Percentiles rank a stretch among this genome's conserved stretches.
phyloP scores from a whole-genome alignment of 2,888 invertebrate species.

The Anaspis maculata region DNA sequence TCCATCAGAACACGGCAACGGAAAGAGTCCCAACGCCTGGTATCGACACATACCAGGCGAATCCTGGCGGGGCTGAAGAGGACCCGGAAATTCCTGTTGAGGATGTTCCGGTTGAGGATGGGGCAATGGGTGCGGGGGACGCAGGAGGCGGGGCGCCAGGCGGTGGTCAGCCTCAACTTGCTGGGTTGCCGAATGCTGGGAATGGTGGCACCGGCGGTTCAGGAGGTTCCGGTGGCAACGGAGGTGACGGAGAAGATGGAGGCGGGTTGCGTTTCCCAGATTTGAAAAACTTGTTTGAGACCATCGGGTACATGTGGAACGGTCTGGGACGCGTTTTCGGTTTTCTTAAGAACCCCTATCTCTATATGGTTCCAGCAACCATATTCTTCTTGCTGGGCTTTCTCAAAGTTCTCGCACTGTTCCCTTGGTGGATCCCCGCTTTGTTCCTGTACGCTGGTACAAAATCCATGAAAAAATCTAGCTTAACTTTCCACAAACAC shows the following conservation, averaged over 20 bases:
- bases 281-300: conserved; percentile 31
- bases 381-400: conserved; percentile 55
- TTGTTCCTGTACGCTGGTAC: conserved; percentile 34
- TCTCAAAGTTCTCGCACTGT: conserved; percentile 52
- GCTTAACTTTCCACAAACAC: conserved; percentile 32
- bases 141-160: conserved; percentile 19
- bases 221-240: conserved; percentile 20
- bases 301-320: conserved; percentile 23
- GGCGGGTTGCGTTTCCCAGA: conserved; percentile 28
- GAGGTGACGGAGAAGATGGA: conserved; percentile 17
- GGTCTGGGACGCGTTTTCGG: conserved; percentile 21
- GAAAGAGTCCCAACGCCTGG: conserved; percentile 22
- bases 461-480: conserved; percentile 23
- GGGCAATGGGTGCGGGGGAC: conserved; percentile 17
- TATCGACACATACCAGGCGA: conserved; percentile 28
- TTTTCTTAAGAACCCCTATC: conserved; percentile 42
- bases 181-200: conserved; percentile 16
- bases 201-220: conserved; percentile 18
- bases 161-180: conserved; percentile 6
- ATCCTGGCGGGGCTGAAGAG: conserved; percentile 41
- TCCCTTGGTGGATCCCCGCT: conserved; percentile 56
- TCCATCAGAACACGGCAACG: conserved; percentile 43
- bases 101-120: conserved; percentile 16
- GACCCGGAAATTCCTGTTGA: conserved; percentile 30
- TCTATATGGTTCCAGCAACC: conserved; percentile 52